Conservation (phyloP, 1,140 invertebrate species). For the Drosophila sulfurigaster region DNA sequence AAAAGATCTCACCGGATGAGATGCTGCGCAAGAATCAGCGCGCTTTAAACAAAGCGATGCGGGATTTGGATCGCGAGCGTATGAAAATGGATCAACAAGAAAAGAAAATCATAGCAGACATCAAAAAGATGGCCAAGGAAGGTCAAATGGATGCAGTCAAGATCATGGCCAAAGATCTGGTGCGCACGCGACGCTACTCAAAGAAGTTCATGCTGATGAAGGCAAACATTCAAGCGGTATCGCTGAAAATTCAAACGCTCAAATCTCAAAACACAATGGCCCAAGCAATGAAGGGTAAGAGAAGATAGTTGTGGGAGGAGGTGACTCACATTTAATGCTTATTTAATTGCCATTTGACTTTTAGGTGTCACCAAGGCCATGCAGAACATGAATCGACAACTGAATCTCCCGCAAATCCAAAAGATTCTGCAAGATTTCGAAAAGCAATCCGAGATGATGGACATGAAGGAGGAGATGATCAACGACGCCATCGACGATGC, state of each 20-base stretch:
- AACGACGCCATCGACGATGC: constrained; percentile 99
- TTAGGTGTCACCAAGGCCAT: constrained; percentile 97
- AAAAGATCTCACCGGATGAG: constrained; percentile 98
- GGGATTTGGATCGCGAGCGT: constrained; percentile 97
- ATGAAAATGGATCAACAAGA: constrained; percentile 99
- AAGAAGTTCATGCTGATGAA: constrained; percentile 99
- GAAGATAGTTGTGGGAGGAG: background rate
- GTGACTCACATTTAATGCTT: constrained; percentile 30
- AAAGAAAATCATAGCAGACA: constrained; percentile 99
- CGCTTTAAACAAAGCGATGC: constrained; percentile 99
- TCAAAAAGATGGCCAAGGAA: constrained; percentile 99
- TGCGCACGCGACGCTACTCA: constrained; percentile 96
- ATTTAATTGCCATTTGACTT: background rate
- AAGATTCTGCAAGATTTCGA: constrained; percentile 99
- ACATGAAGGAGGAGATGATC: constrained; percentile 99
- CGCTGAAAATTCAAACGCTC: constrained; percentile 98
- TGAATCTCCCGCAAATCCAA: constrained; percentile 99
- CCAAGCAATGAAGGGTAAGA: constrained; percentile 96
- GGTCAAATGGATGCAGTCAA: constrained; percentile 99
- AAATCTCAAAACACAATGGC: constrained; percentile 99
- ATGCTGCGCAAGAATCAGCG: constrained; percentile 99
- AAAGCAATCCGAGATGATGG: constrained; percentile 99
- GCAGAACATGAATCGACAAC: constrained; percentile 98
- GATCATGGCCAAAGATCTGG: constrained; percentile 99
- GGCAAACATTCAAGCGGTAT: constrained; percentile 99